Percentiles rank a stretch among this genome's conserved stretches.
Evolutionary conservation across 2,888 invertebrate species (phyloP).

Genomic region (Macaria notata): DNA sequence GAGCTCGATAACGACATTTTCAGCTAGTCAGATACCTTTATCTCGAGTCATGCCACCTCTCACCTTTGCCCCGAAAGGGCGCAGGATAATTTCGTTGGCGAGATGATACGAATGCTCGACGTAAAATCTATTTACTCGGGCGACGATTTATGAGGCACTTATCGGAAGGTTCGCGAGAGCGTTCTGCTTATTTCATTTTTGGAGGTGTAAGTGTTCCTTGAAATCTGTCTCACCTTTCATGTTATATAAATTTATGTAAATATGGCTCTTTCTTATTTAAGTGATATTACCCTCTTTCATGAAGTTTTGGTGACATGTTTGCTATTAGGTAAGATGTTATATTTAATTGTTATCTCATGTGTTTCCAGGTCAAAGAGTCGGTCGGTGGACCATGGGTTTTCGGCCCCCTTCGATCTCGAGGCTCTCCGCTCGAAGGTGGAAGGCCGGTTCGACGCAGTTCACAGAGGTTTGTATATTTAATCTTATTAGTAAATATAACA

Average conservation of each 20-base stretch:
- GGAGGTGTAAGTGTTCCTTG: conserved; percentile 22
- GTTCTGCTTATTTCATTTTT: conserved; percentile 27
- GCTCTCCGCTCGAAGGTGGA: conserved; percentile 93
- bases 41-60: conserved; percentile 14
- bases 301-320: too few species aligned
- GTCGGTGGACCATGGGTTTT: conserved; percentile 94
- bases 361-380: conserved; percentile 93
- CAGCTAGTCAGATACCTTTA: conserved; percentile 18
- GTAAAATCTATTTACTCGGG: conserved; percentile 27
- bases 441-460: conserved; percentile 90
- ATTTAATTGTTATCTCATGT: conserved; percentile 19
- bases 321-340: background rate
- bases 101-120: conserved; percentile 21
- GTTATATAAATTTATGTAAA: too few species aligned
- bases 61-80: conserved; percentile 26
- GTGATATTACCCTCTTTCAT: conserved; percentile 3
- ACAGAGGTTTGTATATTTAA: conserved; percentile 69
- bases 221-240: conserved; percentile 22
- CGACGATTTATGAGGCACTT: conserved; percentile 31
- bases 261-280: conserved; percentile 12
- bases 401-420: conserved; percentile 92
- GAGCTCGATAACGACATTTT: conserved; percentile 16
- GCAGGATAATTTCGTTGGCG: conserved; percentile 23
- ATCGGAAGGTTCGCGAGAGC: conserved; percentile 26
- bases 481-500: background rate